Conservation (phyloP, 2,888 invertebrate species). For the Drosophila paranaensis region DNA sequence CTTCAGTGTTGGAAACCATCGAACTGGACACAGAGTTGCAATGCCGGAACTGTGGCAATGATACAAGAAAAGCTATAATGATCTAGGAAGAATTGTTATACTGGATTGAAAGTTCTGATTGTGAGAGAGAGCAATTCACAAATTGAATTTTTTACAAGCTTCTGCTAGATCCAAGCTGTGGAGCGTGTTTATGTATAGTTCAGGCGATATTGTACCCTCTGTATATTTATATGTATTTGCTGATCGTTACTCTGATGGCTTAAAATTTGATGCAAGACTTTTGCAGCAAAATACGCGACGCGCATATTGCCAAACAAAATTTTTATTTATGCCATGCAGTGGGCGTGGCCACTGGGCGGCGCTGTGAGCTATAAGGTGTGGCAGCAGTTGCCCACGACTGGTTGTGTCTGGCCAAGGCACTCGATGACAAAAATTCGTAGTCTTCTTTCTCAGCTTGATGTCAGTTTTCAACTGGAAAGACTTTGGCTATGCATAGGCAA, state of each 20-base stretch:
- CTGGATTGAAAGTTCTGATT: no score
- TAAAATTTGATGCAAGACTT: conserved; percentile 67
- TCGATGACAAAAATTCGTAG: conserved; percentile 65
- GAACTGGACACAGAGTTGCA: no score
- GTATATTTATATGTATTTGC: neutral
- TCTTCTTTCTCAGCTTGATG: conserved; percentile 12
- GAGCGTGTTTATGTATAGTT: neutral
- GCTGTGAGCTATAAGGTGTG: neutral
- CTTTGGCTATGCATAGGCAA: neutral
- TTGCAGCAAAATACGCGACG: conserved; percentile 78
- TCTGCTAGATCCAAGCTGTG: no score
- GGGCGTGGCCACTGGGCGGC: conserved; percentile 14
- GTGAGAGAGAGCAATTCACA: no score
- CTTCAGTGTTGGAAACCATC: no score
- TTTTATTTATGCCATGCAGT: conserved; percentile 67
- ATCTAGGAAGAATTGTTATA: no score
- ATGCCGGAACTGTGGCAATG: no score
- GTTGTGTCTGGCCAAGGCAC: conserved; percentile 43
- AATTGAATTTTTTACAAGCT: no score
- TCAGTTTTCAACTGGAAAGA: conserved; percentile 3
- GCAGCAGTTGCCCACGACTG: conserved; percentile 2
- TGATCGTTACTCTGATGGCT: no score
- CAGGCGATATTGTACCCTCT: neutral
- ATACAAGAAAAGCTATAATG: no score
- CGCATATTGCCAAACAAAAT: conserved; percentile 77